phyloP scores from a whole-genome alignment of 2,888 invertebrate species.

The Drosophila melanosoma region DNA sequence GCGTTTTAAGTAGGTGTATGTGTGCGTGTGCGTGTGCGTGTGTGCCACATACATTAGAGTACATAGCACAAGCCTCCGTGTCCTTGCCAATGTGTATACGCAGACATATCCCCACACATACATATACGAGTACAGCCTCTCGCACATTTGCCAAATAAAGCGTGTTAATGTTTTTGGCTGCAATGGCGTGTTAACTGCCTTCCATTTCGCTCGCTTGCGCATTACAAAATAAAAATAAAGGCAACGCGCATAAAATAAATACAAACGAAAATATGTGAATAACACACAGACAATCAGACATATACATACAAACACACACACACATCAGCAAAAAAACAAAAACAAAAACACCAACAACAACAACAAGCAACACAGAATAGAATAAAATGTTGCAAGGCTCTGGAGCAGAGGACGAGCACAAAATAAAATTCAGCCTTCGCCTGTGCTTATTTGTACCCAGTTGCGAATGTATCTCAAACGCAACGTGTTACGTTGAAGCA shows the following conservation, averaged over 20 bases:
- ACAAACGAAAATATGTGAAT: constrained; percentile 26
- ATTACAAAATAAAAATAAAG: constrained; percentile 41
- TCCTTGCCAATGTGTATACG: constrained; percentile 61
- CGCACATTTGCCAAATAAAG: constrained; percentile 76
- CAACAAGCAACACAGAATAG: constrained; percentile 23
- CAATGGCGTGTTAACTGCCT: constrained; percentile 80
- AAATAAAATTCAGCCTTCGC: constrained; percentile 31
- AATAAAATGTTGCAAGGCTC: constrained; percentile 48
- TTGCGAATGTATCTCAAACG: constrained; percentile 53
- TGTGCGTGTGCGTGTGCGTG: constrained; percentile 42
- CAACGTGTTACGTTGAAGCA: constrained; percentile 40
- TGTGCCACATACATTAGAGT: constrained; percentile 25
- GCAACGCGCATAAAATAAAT: constrained; percentile 54
- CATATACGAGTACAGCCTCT: constrained; percentile 15
- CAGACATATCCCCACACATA: constrained; percentile 7
- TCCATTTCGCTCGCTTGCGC: constrained; percentile 72
- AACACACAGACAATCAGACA: constrained; percentile 7
- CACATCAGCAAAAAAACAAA: background rate
- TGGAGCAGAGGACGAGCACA: constrained; percentile 20
- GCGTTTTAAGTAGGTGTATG: constrained; percentile 75
- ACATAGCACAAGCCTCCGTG: constrained; percentile 40
- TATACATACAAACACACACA: background rate
- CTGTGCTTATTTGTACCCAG: constrained; percentile 18
- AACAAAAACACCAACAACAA: background rate
- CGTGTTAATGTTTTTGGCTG: constrained; percentile 78